Base-by-base conservation (phyloP, 2,113 vertebrate genomes). In the Eleginops maclovinus region DNA sequence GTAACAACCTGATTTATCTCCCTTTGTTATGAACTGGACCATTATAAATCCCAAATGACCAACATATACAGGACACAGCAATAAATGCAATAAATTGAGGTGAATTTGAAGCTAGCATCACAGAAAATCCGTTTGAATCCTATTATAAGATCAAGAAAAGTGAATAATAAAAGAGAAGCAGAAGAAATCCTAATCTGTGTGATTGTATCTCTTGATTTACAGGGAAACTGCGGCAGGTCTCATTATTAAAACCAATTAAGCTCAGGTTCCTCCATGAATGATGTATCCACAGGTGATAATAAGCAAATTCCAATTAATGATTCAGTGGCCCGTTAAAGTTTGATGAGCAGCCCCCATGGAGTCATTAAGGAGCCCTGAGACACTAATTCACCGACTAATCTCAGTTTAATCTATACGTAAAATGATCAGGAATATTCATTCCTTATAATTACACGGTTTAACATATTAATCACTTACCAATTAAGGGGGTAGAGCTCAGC, bases 281-380 rank as follows among this genome's bases (percentile, higher is more conserved):
- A 86, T 79, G 68, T 78, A 88, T 87, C 85, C 84, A 92, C 91
- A 94, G 92, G 92, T 93, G 79, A 89, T 90, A 82, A 91, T 90
- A 86, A 91, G 81, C 71, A 88, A 87, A 92, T 79, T 90, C 75
- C 75, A 74, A 88, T 93, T 78, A 91, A 94, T 93, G 83, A 92
- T 93, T 93, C 88, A 93, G 78, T 60, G 70, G 79, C 78, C 88
- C 60, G 51, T 93, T 85, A 90, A 90, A 88, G 56, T 79, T 88
- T 87, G 79, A 91, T 79, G 82, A 82, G 81, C 72, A 24, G 75
- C 82, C 80, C 85, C 75, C 61, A 62, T 83, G 82, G 60, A 88
- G 81, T 84, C 66, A 89, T 92, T 89, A 92, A 41, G 31, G 72
- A 58, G 75, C 71, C 79, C 21, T 62, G 77, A 83, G 72, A 89